Conservation (phyloP, 1,140 invertebrate genomes). For the Penaeus japonicus region DNA sequence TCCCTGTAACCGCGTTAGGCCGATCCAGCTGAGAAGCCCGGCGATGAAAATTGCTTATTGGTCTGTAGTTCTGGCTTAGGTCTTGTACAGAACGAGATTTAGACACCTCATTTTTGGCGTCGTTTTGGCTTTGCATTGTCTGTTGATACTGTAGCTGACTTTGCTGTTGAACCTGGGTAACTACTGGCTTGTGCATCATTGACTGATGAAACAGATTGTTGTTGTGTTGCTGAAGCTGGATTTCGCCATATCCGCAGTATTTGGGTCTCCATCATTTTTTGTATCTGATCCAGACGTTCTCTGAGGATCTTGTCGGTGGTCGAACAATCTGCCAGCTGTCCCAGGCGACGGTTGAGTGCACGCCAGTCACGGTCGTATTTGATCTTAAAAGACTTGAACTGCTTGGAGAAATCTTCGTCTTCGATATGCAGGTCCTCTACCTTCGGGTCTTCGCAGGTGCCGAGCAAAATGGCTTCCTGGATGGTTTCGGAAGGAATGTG, state of each 20-base stretch:
- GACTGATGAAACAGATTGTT: too few species aligned
- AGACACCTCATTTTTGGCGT: too few species aligned
- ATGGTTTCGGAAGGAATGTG: constrained; percentile 32
- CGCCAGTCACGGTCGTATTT: constrained; percentile 16
- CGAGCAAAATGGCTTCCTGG: constrained; percentile 34
- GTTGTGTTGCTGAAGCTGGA: constrained; percentile 21
- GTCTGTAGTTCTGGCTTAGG: too few species aligned
- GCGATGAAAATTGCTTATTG: too few species aligned
- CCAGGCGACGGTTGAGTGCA: not conserved
- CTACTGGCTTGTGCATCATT: too few species aligned
- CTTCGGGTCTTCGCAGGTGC: constrained; percentile 16
- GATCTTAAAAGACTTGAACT: constrained; percentile 35
- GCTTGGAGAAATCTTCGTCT: not conserved
- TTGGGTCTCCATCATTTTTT: not conserved
- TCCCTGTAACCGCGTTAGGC: too few species aligned
- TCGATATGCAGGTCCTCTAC: not conserved
- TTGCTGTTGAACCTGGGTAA: too few species aligned
- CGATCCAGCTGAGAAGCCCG: too few species aligned
- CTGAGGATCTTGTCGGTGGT: constrained; percentile 20
- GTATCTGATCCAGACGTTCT: constrained; percentile 3
- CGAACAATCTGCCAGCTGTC: not conserved
- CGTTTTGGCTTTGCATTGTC: too few species aligned
- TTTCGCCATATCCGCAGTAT: not conserved
- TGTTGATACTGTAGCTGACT: too few species aligned
- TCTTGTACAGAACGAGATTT: too few species aligned